Evolutionary conservation across 37 sponge, comb jelly and placozoan species (phyloP).

Genomic region (Cliona cf. orientalis): DNA sequence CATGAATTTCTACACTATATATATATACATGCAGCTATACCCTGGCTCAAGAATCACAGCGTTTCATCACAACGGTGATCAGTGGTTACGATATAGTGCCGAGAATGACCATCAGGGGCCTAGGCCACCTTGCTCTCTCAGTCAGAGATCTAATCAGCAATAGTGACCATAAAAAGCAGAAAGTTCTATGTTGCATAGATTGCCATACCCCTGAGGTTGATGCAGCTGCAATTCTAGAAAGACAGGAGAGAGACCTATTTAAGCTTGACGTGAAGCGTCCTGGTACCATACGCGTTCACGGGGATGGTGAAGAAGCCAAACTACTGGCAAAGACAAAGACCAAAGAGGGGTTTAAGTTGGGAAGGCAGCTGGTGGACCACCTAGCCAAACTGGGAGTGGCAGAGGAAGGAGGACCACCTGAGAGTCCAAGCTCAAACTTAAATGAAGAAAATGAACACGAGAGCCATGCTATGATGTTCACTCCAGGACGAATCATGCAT

Average conservation of each 20-base stretch:
- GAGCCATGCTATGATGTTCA: neutral
- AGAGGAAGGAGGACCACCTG: neutral
- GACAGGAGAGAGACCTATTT: neutral
- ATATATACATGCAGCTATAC: neutral
- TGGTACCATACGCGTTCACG: neutral
- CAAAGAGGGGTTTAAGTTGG: neutral
- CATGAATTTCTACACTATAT: neutral
- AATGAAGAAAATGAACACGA: neutral
- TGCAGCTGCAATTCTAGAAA: neutral
- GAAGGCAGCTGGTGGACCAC: neutral
- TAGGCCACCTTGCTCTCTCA: neutral
- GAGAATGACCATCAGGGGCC: neutral
- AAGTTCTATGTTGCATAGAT: neutral
- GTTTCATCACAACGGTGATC: neutral
- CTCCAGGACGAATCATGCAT: neutral
- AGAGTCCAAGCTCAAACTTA: neutral
- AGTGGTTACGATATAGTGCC: neutral
- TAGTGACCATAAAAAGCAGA: neutral
- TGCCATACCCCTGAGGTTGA: neutral
- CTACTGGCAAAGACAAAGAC: neutral
- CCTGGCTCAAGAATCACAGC: neutral
- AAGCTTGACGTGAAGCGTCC: neutral
- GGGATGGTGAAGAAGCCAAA: neutral
- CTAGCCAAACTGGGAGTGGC: neutral
- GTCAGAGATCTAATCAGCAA: neutral